phyloP scores from a whole-genome alignment of 1,140 invertebrate genomes.

The Sminthurinus signatus region DNA sequence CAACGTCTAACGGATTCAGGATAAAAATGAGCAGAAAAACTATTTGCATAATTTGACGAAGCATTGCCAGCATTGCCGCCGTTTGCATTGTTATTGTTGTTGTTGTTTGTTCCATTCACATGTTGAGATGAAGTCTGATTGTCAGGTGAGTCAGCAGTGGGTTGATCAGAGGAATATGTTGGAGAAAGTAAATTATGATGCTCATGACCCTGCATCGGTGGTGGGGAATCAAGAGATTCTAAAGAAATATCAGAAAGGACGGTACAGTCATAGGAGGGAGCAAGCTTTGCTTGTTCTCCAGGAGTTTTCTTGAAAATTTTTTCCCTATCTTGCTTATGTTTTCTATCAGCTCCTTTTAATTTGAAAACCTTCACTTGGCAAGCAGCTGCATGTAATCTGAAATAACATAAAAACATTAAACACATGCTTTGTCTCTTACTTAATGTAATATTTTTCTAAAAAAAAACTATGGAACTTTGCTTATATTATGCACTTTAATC shows the following conservation, averaged over 20 bases:
- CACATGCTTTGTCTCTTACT: no score
- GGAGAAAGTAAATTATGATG: slow-evolving; percentile 43
- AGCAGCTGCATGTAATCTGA: slow-evolving; percentile 85
- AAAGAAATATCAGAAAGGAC: slow-evolving; percentile 69
- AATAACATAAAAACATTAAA: no score
- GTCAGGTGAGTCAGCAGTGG: slow-evolving; percentile 33
- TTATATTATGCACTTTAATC: no score
- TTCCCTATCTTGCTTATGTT: slow-evolving; percentile 94
- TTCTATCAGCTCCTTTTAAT: slow-evolving; percentile 91
- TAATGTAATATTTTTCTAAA: no score
- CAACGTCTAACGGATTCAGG: slow-evolving; percentile 39
- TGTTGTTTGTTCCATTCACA: slow-evolving; percentile 4
- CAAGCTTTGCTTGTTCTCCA: slow-evolving; percentile 86
- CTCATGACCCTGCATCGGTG: slow-evolving; percentile 47
- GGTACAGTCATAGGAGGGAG: slow-evolving; percentile 91
- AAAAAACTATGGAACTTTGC: no score
- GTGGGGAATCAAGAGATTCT: slow-evolving; percentile 45
- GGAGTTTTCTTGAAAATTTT: slow-evolving; percentile 82
- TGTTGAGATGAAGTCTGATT: slow-evolving; percentile 17
- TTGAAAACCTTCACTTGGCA: slow-evolving; percentile 58
- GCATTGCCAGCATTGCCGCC: neutral
- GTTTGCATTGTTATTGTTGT: neutral
- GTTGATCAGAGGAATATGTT: slow-evolving; percentile 34
- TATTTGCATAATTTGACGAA: slow-evolving; percentile 5
- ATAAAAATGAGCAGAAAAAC: slow-evolving; percentile 39